These are phyloP conservation scores for Hippocampus mohnikei DNA, from an alignment of 2,113 vertebrate species.

Conservation along the genomic window DNA sequence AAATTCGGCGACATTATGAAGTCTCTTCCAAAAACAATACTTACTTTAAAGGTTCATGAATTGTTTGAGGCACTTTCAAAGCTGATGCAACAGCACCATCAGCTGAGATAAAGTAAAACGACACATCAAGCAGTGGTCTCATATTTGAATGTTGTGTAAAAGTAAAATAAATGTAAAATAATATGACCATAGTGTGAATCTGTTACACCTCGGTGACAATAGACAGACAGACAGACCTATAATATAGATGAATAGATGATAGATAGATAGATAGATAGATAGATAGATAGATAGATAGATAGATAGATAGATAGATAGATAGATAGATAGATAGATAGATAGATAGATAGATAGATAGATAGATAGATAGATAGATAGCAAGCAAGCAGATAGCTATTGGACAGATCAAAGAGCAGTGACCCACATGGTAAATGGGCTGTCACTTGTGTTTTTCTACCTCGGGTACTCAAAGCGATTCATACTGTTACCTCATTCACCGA, in stretches of 20 bases:
- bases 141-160: neutral
- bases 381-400: slow-evolving; percentile 3
- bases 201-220: neutral
- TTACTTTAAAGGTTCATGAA: neutral
- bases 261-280: no score
- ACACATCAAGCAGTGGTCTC: neutral
- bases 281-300: no score
- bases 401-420: slow-evolving; percentile 41
- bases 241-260: neutral
- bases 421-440: slow-evolving; percentile 28
- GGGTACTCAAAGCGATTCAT: no score
- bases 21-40: neutral
- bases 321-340: no score
- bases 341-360: no score
- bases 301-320: no score
- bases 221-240: neutral
- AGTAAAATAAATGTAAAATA: neutral
- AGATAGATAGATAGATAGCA: slow-evolving; percentile 13
- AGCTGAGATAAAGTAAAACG: slow-evolving; percentile 38
- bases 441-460: no score
- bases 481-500: no score
- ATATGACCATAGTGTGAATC: neutral
- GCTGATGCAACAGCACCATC: slow-evolving; percentile 69
- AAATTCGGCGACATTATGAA: neutral
- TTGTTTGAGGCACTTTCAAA: slow-evolving; percentile 12